Evolutionary conservation across 1,140 invertebrate genomes (phyloP), one percentile per base, ranked within the genome.

Genomic region (Drosophila malerkotliana): DNA sequence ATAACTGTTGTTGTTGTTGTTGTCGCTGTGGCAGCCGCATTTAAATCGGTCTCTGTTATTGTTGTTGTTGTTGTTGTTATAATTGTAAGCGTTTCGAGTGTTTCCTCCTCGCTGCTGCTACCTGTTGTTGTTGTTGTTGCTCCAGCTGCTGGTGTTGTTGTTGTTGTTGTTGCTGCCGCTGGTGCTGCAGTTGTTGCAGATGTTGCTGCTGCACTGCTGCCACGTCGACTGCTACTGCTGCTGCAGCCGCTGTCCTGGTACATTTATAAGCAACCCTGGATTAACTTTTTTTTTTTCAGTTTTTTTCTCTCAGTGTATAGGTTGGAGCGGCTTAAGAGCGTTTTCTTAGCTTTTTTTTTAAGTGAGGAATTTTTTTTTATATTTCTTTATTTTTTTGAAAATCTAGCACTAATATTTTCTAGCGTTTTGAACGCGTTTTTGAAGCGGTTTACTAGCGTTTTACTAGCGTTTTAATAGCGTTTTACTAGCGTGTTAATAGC

Each of bases 221-320:
- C 81, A 80, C 81, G 81, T 88, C 87, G 84, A 83, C 80, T 75
- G 72, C 72, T 89, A 89, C 90, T 90, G 90, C 90, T 91, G 77
- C 77, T 89, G 90, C 90, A 91, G 90, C 82, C 79, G 79, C 73
- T 91, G 82, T 91, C 85, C 75, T 91, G 90, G 90, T 91, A 91
- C 90, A 91, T 91, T 91, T 91, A 91, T 88, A 90, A 60, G 83
- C 83, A 82, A 81, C 76, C 69, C 60, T 87, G 21, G 61, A 1
- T 63, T 21, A 7, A 9, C 24, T 4, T 6, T 18, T 3, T 1
- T 18, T 18, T 18, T 18, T 7, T 28, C 6, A 7, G 6, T 28
- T 10, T 47, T 47, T 47, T 47, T 47, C 44, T 47, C 44, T 47
- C 18, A 21, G 44, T 47, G 44, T 21, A 14, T 44, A 4, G 12